Base-by-base conservation (phyloP, 2,113 vertebrate genomes). In the Apaloderma vittatum region DNA sequence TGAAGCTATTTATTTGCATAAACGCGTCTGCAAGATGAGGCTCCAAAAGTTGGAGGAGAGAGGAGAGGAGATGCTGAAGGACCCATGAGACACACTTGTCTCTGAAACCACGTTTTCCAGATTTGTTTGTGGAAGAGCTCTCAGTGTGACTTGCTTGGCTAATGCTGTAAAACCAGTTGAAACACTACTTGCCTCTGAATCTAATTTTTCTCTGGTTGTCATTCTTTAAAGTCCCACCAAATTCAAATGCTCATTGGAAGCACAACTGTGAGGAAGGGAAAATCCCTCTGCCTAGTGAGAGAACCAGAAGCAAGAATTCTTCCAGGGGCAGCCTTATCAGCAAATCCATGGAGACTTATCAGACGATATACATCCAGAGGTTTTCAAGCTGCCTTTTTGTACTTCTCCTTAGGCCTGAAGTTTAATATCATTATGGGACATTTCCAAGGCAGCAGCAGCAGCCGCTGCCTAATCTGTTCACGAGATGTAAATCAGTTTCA, bases 401-500 rank as follows among this genome's bases (percentile, higher is more conserved):
- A 94, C 92, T 91, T 88, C 90, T 97, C 93, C 93, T 86, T 92
- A 97, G 89, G 89, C 91, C 84, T 95, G 73, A 94, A 96, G 89
- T 96, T 92, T 91, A 75, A 83, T 95, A 92, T 87, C 83, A 95
- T 95, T 96, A 87, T 63, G 78, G 93, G 95, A 68, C 77, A 87
- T 85, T 96, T 95, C 70, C 88, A 93, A 93, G 90, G 81, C 80
- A 3, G 72, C 67, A 59, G 87, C 71, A 49, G 72, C 63, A n/a
- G 86, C 88, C 22, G 72, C 58, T 3, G 7, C 57, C 86, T 97
- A 96, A 97, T 97, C 95, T 96, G 94, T 96, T 82, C 94, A 95
- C 58, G 72, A 97, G 80, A 97, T 97, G 96, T 91, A 97, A 97
- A 97, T 97, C 96, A 89, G 94, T 91, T 95, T 93, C 95, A 97